Conservation (phyloP, 2,888 invertebrate genomes). For the Polydrusus pterygomalis region DNA sequence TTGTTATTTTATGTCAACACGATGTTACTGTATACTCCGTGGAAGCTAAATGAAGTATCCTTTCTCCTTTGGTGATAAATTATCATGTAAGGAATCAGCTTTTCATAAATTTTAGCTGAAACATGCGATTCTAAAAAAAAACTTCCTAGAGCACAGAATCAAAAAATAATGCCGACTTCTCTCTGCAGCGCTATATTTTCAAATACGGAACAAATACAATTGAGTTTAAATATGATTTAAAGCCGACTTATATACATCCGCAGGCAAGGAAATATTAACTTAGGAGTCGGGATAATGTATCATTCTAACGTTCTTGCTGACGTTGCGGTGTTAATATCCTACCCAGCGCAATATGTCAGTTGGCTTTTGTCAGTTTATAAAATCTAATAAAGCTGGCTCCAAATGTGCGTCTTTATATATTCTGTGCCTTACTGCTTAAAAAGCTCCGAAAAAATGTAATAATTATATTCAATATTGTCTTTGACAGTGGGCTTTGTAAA, state of each 20-base stretch:
- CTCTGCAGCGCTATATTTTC: conserved; percentile 40
- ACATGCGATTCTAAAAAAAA: conserved; percentile 6
- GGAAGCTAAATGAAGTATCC: too few relatives aligned
- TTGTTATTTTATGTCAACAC: too few relatives aligned
- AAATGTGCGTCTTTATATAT: neutral
- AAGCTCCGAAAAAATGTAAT: neutral
- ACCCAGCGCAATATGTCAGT: conserved; percentile 42
- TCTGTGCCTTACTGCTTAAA: neutral
- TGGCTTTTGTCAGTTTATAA: conserved; percentile 45
- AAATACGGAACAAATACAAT: conserved; percentile 64
- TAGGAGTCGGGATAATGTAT: conserved; percentile 45
- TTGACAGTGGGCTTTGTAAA: neutral
- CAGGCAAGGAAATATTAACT: conserved; percentile 45
- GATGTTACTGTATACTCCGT: too few relatives aligned
- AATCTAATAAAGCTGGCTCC: conserved; percentile 37
- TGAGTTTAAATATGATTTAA: conserved; percentile 70
- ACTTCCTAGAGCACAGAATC: conserved; percentile 1
- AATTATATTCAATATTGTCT: conserved; percentile 10
- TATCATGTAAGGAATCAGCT: neutral
- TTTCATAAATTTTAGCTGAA: conserved; percentile 6
- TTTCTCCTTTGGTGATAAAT: too few relatives aligned
- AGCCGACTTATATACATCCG: conserved; percentile 66
- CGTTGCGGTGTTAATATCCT: conserved; percentile 46
- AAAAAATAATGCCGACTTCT: conserved; percentile 28
- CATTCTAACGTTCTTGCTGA: conserved; percentile 48